Evolutionary conservation across 2,888 invertebrate genomes (phyloP).

Genomic region (Andricus curvator): DNA sequence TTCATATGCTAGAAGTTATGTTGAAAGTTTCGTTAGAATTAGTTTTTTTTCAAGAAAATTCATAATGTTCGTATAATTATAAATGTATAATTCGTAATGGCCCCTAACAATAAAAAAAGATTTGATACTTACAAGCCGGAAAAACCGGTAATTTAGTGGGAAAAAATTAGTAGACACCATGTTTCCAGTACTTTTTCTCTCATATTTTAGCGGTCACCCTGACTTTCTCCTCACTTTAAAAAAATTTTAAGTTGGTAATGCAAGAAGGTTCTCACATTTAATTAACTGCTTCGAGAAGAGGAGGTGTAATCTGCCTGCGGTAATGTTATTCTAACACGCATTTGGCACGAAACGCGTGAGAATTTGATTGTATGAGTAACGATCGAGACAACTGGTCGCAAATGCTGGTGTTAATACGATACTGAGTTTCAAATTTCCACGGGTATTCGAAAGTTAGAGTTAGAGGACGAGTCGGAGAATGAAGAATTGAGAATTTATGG

Average conservation of each 20-base stretch:
- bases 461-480: conserved; percentile 43
- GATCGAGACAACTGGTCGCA: conserved; percentile 56
- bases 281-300: neutral
- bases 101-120: too few relatives aligned
- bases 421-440: conserved; percentile 64
- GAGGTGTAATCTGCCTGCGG: neutral
- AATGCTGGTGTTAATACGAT: conserved; percentile 63
- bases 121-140: too few relatives aligned
- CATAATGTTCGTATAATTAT: too few relatives aligned
- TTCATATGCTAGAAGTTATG: too few relatives aligned
- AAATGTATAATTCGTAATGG: too few relatives aligned
- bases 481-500: conserved; percentile 71
- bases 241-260: neutral
- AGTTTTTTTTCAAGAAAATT: too few relatives aligned
- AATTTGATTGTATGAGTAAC: conserved; percentile 57
- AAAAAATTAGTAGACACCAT: too few relatives aligned
- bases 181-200: too few relatives aligned
- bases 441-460: conserved; percentile 58
- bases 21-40: too few relatives aligned
- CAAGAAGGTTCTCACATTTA: conserved; percentile 2
- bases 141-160: too few relatives aligned
- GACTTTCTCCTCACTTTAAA: too few relatives aligned
- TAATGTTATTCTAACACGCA: conserved; percentile 48
- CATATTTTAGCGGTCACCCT: too few relatives aligned
- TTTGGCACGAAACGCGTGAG: conserved; percentile 46